Conservation (phyloP, 1,140 invertebrate species). For the Drusus annulatus region DNA sequence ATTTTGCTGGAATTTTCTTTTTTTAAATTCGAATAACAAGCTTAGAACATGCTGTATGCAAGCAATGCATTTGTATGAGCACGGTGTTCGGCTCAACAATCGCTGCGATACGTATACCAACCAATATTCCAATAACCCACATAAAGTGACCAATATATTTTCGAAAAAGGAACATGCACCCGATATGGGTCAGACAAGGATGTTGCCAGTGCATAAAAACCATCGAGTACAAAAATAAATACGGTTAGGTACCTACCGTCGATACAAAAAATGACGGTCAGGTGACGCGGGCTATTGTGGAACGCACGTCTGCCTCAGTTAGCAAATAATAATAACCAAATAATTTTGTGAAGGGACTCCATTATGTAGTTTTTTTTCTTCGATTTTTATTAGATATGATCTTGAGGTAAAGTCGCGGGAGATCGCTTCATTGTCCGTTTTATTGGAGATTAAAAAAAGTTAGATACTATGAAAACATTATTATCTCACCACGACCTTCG, state of each 20-base stretch:
- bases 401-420: constrained; percentile 12
- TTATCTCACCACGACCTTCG: too few species aligned
- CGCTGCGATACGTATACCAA: too few species aligned
- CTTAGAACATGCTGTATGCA: too few species aligned
- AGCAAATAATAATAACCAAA: constrained; percentile 44
- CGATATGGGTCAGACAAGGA: constrained; percentile 46
- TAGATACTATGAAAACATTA: too few species aligned
- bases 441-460: constrained; percentile 14
- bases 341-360: constrained; percentile 17
- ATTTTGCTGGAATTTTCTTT: too few species aligned
- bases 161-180: constrained; percentile 4
- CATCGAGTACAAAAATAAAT: constrained; percentile 35
- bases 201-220: constrained; percentile 41
- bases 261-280: constrained; percentile 31
- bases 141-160: too few species aligned
- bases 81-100: too few species aligned
- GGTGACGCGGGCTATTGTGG: constrained; percentile 24
- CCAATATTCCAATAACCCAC: too few species aligned
- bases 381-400: constrained; percentile 40
- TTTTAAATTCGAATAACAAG: too few species aligned
- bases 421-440: neutral
- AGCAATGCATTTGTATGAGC: too few species aligned
- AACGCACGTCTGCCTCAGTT: constrained; percentile 31
- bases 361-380: constrained; percentile 17
- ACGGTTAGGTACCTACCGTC: neutral